phyloP scores from a whole-genome alignment of 92 coral and sea anemone species.

The Porites rus region DNA sequence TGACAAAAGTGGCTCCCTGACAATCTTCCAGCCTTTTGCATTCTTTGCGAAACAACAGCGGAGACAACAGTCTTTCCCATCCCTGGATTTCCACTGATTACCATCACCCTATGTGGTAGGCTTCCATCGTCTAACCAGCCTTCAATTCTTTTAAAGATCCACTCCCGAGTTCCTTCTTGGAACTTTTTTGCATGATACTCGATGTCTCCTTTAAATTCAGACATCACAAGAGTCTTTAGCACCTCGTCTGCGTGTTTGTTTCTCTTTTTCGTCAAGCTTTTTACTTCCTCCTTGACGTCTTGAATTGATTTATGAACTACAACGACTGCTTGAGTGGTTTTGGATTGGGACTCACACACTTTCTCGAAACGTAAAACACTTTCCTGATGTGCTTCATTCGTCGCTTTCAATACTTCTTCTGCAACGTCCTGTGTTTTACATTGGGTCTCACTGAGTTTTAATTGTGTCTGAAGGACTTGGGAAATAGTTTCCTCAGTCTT shows the following conservation, averaged over 20 bases:
- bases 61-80: too few species aligned
- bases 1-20: constrained; percentile 58
- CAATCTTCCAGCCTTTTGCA: constrained; percentile 20
- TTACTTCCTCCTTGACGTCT: too few species aligned
- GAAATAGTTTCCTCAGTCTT: not conserved
- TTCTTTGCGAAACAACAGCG: too few species aligned
- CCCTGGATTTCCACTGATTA: too few species aligned
- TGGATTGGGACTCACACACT: not conserved
- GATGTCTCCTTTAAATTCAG: constrained; percentile 56
- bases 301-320: not conserved
- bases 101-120: constrained; percentile 24
- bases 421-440: not conserved
- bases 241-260: too few species aligned
- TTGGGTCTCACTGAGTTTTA: not conserved
- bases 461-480: too few species aligned
- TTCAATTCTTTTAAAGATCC: constrained; percentile 55
- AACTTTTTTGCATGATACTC: constrained; percentile 20
- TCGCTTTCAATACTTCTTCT: not conserved
- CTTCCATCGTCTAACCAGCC: constrained; percentile 36
- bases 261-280: too few species aligned
- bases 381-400: not conserved
- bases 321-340: not conserved
- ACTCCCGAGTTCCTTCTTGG: constrained; percentile 57
- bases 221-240: not conserved
- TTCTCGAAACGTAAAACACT: not conserved